Evolutionary conservation across 1,140 invertebrate species (phyloP), one percentile per base, ranked within the genome.

Genomic region (Temnothorax curvispinosus): DNA sequence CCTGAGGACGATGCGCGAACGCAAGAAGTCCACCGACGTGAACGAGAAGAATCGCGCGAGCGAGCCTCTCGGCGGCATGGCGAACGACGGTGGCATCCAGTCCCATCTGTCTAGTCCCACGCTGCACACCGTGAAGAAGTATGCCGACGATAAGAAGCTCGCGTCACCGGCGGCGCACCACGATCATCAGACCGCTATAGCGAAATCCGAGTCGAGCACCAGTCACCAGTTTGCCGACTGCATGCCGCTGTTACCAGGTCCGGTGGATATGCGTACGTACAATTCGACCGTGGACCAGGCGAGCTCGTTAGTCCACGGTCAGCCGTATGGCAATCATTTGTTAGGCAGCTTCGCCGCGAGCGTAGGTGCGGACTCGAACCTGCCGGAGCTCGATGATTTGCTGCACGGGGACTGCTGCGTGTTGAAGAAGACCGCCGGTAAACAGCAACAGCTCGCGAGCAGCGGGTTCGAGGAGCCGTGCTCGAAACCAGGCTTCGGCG

Each of bases 191-290:
- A 89, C 95, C 85, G 87, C 93, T 88, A 27, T 94, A 88, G 78
- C 90, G 5, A 93, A 94, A 8, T 89, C 90, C 6, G 93, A 94
- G 21, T 58, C 89, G 9, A 87, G 71, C n/a, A 87, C 84, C 0
- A 92, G 92, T 6, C 75, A 78, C 21, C 92, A 93, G 6, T 97
- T 96, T 93, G 96, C 95, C 87, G 96, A 95, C 91, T 98, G 52
- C 2, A 96, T 97, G 89, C 97, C 98, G 0, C 95, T 98, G 21
- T 91, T 98, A 62, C 98, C 98, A 1, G 98, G 97, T 2, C 98
- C 98, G 0, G 98, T 98, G 2, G 98, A 98, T 94, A 98, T 98
- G 98, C 96, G 98, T 50, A 98, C 98, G 0, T 98, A 98, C 91
- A 98, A 96, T 91, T 95, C 96, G 0, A 94, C 96, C 0, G 74